A percentile compares a stretch with the other conserved stretches of the same genome.
Evolutionary conservation across 2,888 invertebrate genomes (phyloP).

Genomic region (Xylota segnis): DNA sequence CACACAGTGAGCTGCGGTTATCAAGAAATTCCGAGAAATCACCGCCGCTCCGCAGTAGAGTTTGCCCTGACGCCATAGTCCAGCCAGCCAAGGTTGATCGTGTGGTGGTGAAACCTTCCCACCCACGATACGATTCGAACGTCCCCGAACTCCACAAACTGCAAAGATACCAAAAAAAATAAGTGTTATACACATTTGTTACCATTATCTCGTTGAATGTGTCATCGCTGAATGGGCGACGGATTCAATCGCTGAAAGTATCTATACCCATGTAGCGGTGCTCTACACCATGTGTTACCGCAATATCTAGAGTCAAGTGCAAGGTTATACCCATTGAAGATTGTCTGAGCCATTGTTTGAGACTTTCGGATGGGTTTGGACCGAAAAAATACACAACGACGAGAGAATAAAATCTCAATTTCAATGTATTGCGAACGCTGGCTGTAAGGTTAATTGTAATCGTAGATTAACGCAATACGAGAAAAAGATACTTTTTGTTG

Average conservation of each 20-base stretch:
- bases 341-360: conserved; percentile 22
- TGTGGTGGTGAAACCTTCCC: conserved; percentile 78
- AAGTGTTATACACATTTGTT: background rate
- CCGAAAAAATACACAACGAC: background rate
- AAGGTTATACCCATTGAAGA: conserved; percentile 56
- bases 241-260: background rate
- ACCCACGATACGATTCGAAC: conserved; percentile 79
- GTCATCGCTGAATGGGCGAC: conserved; percentile 22
- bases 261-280: background rate
- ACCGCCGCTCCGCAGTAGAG: conserved; percentile 80
- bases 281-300: conserved; percentile 3
- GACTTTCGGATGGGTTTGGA: conserved; percentile 6
- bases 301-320: conserved; percentile 68
- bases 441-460: conserved; percentile 52
- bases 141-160: conserved; percentile 80
- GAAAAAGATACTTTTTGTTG: conserved; percentile 25
- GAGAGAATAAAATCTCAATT: conserved; percentile 17
- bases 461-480: conserved; percentile 26
- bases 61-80: conserved; percentile 79
- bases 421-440: conserved; percentile 34
- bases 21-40: conserved; percentile 78
- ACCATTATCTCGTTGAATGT: conserved; percentile 14
- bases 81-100: conserved; percentile 80
- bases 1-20: conserved; percentile 81
- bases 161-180: conserved; percentile 33